Conservation (phyloP, 2,888 invertebrate species). For the Drosophila conformis region DNA sequence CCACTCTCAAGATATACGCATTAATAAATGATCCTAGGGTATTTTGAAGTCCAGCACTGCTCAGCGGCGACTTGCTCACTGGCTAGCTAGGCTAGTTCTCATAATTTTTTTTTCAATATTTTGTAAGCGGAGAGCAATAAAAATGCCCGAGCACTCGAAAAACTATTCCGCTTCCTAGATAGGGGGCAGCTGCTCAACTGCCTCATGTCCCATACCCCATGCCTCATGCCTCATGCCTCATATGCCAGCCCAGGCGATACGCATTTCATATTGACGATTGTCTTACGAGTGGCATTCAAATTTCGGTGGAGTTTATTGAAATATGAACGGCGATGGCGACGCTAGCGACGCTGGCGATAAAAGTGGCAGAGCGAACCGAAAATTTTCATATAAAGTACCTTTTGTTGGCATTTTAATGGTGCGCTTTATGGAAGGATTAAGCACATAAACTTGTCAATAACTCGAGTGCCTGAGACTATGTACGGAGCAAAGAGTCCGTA, state of each 20-base stretch:
- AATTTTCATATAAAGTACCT: slow-evolving; percentile 83
- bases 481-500: slow-evolving; percentile 25
- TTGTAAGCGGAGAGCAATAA: slow-evolving; percentile 73
- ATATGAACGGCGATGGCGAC: slow-evolving; percentile 68
- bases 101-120: slow-evolving; percentile 48
- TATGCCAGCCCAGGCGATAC: slow-evolving; percentile 71
- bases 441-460: slow-evolving; percentile 83
- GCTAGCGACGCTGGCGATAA: slow-evolving; percentile 51
- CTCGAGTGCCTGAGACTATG: slow-evolving; percentile 74
- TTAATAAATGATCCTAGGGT: not conserved
- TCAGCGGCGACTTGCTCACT: slow-evolving; percentile 1
- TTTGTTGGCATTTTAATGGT: slow-evolving; percentile 82
- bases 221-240: slow-evolving; percentile 49
- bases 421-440: slow-evolving; percentile 83
- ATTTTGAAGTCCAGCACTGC: not conserved
- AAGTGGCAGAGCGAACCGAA: slow-evolving; percentile 59
- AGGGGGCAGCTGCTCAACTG: slow-evolving; percentile 30
- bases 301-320: slow-evolving; percentile 79
- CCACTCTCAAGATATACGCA: not conserved
- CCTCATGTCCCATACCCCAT: slow-evolving; percentile 38
- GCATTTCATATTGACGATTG: slow-evolving; percentile 70
- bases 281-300: slow-evolving; percentile 69
- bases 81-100: slow-evolving; percentile 7
- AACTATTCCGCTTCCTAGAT: slow-evolving; percentile 27
- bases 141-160: slow-evolving; percentile 77